Base-by-base conservation (phyloP, 2,113 vertebrate species). In the Columba livia region DNA sequence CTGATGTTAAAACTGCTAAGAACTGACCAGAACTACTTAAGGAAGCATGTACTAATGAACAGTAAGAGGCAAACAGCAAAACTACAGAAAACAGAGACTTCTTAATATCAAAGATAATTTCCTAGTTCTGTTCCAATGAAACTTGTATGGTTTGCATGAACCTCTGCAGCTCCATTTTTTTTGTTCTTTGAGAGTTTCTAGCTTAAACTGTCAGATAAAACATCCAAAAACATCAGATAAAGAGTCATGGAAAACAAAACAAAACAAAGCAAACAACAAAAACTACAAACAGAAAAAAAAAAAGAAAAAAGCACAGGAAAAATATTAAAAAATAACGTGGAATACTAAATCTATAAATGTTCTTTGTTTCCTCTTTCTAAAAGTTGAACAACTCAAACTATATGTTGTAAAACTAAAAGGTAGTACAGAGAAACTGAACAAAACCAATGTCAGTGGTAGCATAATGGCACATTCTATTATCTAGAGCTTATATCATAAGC, bases 331-430 rank as follows among this genome's bases (percentile, higher is more conserved):
- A 66, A 85, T 81, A 36, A 36, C 71, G 62, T 74, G 36, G 5
- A 0, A 4, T n/a, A 38, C 12, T 78, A 93, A 85, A 93, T 88
- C 25, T 78, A 72, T 89, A 85, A 53, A 80, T 60, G 8, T 53
- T 72, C 32, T n/a, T 87, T 93, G 29, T 81, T 64, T 42, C 34
- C 48, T 94, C 60, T 96, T 95, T 94, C 65, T 96, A 85, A 91
- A 90, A 92, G 61, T 42, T 94, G 75, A 89, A 84, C 8, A 54
- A 48, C 57, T 95, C 58, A 62, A n/a, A 69, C 31, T 72, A 58
- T 47, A 6, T 5, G 3, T 57, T 40, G 0, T 48, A 72, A 84
- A 38, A 72, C 28, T 92, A 69, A 93, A 93, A 85, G 48, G 25
- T 62, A 72, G 32, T 90, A 32, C 66, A 94, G 81, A 78, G 62